phyloP scores from a whole-genome alignment of 2,888 invertebrate genomes.

The Euclidia mi region DNA sequence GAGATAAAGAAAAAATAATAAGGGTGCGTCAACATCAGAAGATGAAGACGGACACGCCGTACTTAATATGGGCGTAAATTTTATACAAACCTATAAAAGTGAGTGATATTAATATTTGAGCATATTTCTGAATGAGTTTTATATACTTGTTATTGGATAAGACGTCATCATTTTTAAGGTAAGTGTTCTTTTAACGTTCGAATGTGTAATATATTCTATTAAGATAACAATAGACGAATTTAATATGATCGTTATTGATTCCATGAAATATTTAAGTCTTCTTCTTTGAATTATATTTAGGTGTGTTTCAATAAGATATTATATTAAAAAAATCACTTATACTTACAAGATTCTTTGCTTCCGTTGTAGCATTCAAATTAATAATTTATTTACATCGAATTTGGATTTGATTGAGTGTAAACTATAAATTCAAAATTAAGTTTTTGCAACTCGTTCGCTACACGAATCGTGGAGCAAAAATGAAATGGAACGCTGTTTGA shows the following conservation, averaged over 20 bases:
- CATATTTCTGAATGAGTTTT: constrained; percentile 52
- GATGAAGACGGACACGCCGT: constrained; percentile 73
- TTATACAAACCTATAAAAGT: constrained; percentile 75
- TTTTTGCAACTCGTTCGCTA: constrained; percentile 61
- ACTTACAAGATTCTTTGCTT: no score
- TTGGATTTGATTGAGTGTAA: constrained; percentile 68
- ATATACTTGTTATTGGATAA: constrained; percentile 34
- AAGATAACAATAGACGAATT: no score
- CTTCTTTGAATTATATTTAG: no score
- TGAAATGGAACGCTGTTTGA: constrained; percentile 81
- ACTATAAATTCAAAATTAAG: constrained; percentile 48
- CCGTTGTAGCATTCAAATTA: no score
- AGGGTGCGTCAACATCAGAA: constrained; percentile 61
- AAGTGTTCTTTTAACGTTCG: constrained; percentile 12
- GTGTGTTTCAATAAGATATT: no score
- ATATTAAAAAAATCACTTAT: no score
- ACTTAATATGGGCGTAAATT: constrained; percentile 77
- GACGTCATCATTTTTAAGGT: constrained; percentile 8
- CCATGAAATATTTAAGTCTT: no score
- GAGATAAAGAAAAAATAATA: constrained; percentile 70
- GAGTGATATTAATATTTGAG: constrained; percentile 71
- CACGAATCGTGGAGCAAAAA: constrained; percentile 61
- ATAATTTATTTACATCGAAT: no score
- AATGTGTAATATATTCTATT: no score
- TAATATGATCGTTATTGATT: no score